Evolutionary conservation across 2,888 invertebrate species (phyloP), one percentile per base, ranked within the genome.

Genomic region (Ashinkailepas kermadecensis): DNA sequence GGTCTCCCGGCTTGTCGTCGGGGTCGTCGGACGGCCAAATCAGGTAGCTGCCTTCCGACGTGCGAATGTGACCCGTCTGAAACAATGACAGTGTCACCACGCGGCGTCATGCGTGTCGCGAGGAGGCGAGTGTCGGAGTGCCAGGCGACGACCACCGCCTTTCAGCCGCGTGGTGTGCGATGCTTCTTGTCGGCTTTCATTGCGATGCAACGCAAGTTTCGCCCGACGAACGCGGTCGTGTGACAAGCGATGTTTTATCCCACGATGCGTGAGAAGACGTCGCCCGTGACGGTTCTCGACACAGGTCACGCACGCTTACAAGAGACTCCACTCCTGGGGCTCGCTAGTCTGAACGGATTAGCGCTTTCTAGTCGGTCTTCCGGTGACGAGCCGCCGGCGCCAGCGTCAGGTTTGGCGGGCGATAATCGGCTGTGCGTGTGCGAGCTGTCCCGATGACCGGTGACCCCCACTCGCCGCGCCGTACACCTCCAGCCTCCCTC

Each of bases 61-160:
- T 92, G 86, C 90, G 90, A 85, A 93, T 91, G 87, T 92, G 92
- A 82, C 93, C 93, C 82, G 91, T 92, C 93, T 93, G 88, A 80
- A 89, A 89, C 54, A 74, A 9, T 9, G 65, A 2, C n/a, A 23
- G 23, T 18, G 23, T 65, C 65, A 65, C 62, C 39, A 39, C 39
- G 39, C 39, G 2, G 39, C 39, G 39, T 4, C 39, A 39, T 39
- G 39, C 39, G 4, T 39, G 39, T 39, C 39, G 4, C 39, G 39
- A 39, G 39, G 39, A 39, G 39, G 39, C 39, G 39, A 1, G 39
- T 39, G 39, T 39, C 39, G 39, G 39, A 39, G 2, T 4, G 39
- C 39, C 39, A 4, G 39, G 39, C 39, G 39, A 39, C 39, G 2
- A 39, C 39, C 39, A 39, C 39, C 39, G 39, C 39, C 39, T 39